Conservation (phyloP, 2,113 vertebrate species). For the Tringa solitaria region DNA sequence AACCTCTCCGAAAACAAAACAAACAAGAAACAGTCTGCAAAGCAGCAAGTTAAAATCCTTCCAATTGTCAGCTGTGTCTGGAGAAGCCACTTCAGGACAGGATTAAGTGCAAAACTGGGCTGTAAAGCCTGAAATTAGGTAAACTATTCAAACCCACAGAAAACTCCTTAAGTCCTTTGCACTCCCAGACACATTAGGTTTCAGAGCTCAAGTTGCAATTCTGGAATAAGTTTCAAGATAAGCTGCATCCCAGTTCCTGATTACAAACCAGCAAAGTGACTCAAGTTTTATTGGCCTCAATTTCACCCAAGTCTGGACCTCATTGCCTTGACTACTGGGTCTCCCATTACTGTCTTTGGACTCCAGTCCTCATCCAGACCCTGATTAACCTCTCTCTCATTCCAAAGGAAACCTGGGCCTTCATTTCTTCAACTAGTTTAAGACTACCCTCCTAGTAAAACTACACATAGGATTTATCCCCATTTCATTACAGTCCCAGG, state of each 20-base stretch:
- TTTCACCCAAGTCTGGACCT: background rate
- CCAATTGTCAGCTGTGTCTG: background rate
- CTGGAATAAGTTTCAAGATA: background rate
- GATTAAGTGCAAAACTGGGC: background rate
- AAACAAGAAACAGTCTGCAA: background rate
- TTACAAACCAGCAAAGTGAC: background rate
- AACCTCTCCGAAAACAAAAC: background rate
- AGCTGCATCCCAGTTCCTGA: background rate
- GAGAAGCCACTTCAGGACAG: background rate
- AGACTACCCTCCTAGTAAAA: background rate
- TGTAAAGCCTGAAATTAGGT: background rate
- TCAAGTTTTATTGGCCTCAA: background rate
- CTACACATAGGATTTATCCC: background rate
- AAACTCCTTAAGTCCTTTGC: no score
- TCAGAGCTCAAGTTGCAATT: background rate
- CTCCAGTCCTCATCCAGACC: background rate
- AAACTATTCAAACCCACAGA: background rate
- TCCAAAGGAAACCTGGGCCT: background rate
- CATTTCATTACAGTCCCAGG: background rate
- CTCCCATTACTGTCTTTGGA: background rate
- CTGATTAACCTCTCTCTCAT: background rate
- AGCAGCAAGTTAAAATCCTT: background rate
- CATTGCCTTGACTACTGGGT: background rate
- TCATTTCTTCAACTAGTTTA: background rate
- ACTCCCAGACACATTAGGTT: no score